A percentile compares a stretch with the other conserved stretches of the same genome.
Conservation (phyloP, 2,888 invertebrate species). For the Drosophila anceps region DNA sequence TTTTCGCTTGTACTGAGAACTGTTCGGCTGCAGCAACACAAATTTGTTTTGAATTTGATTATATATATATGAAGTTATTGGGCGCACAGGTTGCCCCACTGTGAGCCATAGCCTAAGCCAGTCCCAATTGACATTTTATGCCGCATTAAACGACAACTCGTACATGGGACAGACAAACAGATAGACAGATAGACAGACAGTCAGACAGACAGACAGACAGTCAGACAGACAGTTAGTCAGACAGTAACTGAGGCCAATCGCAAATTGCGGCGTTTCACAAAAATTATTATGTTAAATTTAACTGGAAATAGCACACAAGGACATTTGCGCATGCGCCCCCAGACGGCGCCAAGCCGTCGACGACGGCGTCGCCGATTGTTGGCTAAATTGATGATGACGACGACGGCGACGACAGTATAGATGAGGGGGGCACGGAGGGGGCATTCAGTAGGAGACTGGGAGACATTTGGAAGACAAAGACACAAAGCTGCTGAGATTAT, state of each 20-base stretch:
- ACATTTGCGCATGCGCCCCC: constrained; percentile 76
- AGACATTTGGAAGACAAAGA: constrained; percentile 17
- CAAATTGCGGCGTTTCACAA: constrained; percentile 76
- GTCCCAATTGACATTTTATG: constrained; percentile 79
- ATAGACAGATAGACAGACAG: constrained; percentile 22
- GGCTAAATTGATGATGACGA: constrained; percentile 78
- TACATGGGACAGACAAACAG: constrained; percentile 45
- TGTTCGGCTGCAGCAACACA: constrained; percentile 55
- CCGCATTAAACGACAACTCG: constrained; percentile 67
- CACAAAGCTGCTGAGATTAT: constrained; percentile 66
- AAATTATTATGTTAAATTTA: constrained; percentile 79
- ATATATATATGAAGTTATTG: constrained; percentile 50
- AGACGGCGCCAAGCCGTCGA: constrained; percentile 75
- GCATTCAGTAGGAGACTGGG: neutral
- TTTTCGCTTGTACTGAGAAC: constrained; percentile 53
- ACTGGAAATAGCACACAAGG: constrained; percentile 80
- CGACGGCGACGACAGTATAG: constrained; percentile 47
- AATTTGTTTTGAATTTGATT: constrained; percentile 81
- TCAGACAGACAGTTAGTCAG: constrained; percentile 33
- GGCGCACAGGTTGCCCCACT: constrained; percentile 62
- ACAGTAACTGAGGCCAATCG: constrained; percentile 54
- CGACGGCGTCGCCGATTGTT: constrained; percentile 61
- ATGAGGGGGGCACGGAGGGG: neutral
- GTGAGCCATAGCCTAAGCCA: constrained; percentile 25
- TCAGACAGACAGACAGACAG: constrained; percentile 21